Conservation (phyloP, 2,797 vertebrate genomes). For the Pangasius djambal region DNA sequence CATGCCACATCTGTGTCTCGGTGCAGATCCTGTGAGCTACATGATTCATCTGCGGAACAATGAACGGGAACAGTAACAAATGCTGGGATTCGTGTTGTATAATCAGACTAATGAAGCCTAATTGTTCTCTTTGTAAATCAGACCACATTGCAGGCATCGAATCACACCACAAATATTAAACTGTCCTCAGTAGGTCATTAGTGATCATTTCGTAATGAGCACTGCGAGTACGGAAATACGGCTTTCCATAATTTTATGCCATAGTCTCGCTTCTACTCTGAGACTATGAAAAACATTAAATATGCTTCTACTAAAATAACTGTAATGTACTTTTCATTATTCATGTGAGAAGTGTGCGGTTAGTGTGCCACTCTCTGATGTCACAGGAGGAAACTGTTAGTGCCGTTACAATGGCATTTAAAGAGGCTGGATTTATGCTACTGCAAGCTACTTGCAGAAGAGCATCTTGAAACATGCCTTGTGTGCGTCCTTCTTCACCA, state of each 20-base stretch:
- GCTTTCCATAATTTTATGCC: neutral
- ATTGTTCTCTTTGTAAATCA: constrained; percentile 1
- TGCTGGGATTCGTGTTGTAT: neutral
- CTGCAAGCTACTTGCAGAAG: neutral
- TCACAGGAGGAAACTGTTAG: neutral
- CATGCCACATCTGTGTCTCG: neutral
- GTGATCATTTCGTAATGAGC: neutral
- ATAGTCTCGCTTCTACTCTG: neutral
- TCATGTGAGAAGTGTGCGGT: neutral
- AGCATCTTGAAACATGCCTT: too few relatives aligned
- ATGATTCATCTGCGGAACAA: neutral
- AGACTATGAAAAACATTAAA: neutral
- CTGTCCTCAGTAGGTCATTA: neutral
- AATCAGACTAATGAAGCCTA: constrained; percentile 5
- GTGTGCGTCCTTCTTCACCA: neutral
- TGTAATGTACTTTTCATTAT: neutral
- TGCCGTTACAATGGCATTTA: neutral
- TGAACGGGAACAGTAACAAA: neutral
- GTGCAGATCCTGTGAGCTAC: neutral
- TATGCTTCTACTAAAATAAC: neutral
- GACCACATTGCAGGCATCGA: neutral
- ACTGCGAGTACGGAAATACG: neutral
- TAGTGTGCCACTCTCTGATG: neutral
- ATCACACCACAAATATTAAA: neutral
- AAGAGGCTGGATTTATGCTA: neutral